phyloP scores from a whole-genome alignment of 2,113 vertebrate genomes.

The Oreocharis arfaki region DNA sequence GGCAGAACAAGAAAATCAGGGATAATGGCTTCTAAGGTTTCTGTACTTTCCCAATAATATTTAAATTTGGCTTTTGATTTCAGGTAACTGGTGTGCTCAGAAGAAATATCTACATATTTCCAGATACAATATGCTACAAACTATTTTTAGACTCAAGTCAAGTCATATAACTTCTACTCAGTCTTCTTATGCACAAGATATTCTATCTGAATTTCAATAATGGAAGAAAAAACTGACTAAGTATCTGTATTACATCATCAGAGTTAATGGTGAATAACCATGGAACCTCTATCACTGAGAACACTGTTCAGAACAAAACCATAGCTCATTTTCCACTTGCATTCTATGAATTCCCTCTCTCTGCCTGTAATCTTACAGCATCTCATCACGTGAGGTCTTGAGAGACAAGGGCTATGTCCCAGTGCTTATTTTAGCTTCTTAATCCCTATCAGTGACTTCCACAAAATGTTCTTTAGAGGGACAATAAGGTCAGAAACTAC shows the following conservation, averaged over 20 bases:
- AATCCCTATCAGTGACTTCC: conserved; percentile 4
- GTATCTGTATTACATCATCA: background rate
- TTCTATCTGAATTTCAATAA: background rate
- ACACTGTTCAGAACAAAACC: conserved; percentile 32
- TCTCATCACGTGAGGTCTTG: background rate
- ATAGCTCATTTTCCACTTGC: conserved; percentile 33
- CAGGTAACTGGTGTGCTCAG: background rate
- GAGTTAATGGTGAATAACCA: background rate
- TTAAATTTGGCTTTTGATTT: background rate
- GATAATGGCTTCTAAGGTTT: background rate
- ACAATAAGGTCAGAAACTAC: conserved; percentile 24
- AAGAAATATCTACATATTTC: background rate
- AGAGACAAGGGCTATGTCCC: conserved; percentile 17
- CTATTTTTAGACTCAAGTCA: background rate
- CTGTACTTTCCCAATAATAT: background rate
- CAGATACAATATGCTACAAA: background rate
- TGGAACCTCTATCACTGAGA: background rate
- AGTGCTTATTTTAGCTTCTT: conserved; percentile 44
- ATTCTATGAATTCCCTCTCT: background rate
- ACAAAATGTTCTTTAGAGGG: conserved; percentile 1
- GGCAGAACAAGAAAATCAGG: background rate
- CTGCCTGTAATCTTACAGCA: conserved; percentile 10
- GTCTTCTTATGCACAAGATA: background rate
- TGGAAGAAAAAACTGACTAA: background rate
- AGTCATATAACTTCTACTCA: background rate